Base-by-base conservation (phyloP, 2,113 vertebrate genomes). In the Desmodus rotundus region DNA sequence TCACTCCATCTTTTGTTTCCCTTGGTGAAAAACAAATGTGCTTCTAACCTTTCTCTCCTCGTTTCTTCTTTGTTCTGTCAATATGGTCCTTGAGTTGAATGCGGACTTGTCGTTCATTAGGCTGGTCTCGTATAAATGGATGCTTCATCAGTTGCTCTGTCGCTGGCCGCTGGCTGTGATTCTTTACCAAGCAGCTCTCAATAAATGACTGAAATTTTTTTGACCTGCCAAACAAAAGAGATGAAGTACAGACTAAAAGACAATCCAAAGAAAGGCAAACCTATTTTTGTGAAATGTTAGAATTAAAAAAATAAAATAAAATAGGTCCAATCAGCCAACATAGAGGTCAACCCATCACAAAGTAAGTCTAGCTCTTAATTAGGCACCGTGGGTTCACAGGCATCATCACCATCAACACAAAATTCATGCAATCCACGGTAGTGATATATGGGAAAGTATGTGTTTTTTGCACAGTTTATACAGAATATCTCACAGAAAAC, bases 41-140 rank as follows among this genome's bases (percentile, higher is more conserved):
- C 58, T 15, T 4, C 93, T 98, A 7, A 99, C 99, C 99, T 98
- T 99, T 99, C 98, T 99, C 99, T 9, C 99, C 99, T 96, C 99
- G 94, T 97, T 99, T 99, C 98, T 99, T 99, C 98, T 99, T 99
- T 96, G 99, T 99, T 95, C 99, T 99, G 95, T 99, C 99, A 33
- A 99, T 99, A 97, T 99, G 99, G 98, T 99, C 99, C 98, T 99
- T 99, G 83, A 99, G 99, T 98, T 99, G 99, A 96, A 99, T 99
- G 97, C 99, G 99, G 98, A 99, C 99, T 98, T 99, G 99, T 87
- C 99, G 98, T 82, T 99, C 99, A 4, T 99, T 99, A 93, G 99
- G 99, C 16, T 99, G 99, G 98, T 99, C 99, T 94, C 99, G 97
- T 97, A 99, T 99, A 98, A 99, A 99, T 0, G 99, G 99, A 50